Evolutionary conservation across 2,113 vertebrate species (phyloP), one percentile per base, ranked within the genome.

Genomic region (Cephalopterus ornatus): DNA sequence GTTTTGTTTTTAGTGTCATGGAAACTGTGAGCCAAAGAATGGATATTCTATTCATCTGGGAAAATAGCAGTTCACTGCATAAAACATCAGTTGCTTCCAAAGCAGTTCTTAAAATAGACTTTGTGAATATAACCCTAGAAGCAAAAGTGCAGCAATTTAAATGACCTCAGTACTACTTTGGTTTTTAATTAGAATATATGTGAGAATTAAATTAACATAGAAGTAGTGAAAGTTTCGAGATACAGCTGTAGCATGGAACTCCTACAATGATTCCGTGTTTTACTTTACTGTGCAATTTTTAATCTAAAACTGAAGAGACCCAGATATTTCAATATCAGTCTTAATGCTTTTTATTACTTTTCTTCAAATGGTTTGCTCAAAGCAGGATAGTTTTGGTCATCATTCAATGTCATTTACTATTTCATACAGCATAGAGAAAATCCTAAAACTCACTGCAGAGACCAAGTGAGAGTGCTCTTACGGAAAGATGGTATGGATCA

Each of bases 1-100:
- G 97, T 98, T 98, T 97, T 98, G 97, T 97, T 98, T 98, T 97
- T 98, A 98, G 97, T 98, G 98, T 98, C 98, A 98, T 98, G 98
- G 98, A 98, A 98, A 98, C 98, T 97, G 97, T 96, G 97, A 98
- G 94, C 97, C 95, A 92, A 95, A 98, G 97, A 98, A 97, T 97
- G 97, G 97, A 98, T 98, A 97, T 98, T 98, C 96, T 98, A 91
- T 98, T 98, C 97, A 97, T 98, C 96, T 97, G 97, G 97, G 97
- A 97, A 98, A 98, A 98, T 96, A 98, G 96, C 96, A 95, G 91
- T 97, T 97, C 93, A 90, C 97, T 98, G 96, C 97, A 97, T 97
- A 97, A 98, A 98, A 97, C 96, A 97, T 97, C 96, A 96, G 95
- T 95, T 91, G 90, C 95, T 98, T 98, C 97, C 95, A 97, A 96